Percentiles rank a stretch among this genome's conserved stretches.
phyloP scores from a whole-genome alignment of 2,797 vertebrate genomes.

The Semaprochilodus insignis region DNA sequence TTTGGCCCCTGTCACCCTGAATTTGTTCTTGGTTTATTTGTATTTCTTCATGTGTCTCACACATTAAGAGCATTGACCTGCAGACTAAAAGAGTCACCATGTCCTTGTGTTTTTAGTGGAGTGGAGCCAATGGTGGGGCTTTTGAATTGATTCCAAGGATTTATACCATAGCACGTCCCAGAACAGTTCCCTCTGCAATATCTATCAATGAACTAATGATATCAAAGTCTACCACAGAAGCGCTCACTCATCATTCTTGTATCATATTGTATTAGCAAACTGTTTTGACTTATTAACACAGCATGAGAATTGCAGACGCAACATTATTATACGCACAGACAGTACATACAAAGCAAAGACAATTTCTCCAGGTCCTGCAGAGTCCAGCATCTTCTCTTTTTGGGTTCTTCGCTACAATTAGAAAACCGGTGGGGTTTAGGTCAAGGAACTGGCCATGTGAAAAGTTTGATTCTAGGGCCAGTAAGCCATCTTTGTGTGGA shows the following conservation, averaged over 20 bases:
- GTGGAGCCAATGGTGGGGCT: neutral
- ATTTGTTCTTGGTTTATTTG: neutral
- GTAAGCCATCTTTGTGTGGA: no score
- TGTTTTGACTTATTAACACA: neutral
- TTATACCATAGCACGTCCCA: neutral
- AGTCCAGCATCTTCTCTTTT: no score
- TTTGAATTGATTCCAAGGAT: neutral
- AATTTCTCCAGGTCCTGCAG: no score
- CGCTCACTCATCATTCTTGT: neutral
- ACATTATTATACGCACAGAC: neutral
- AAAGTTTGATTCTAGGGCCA: no score
- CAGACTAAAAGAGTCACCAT: neutral
- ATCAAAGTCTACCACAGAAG: constrained; percentile 37
- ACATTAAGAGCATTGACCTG: neutral
- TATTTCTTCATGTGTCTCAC: constrained; percentile 10
- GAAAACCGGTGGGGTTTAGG: no score
- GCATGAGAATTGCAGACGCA: no score
- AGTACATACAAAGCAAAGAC: no score
- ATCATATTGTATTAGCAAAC: neutral
- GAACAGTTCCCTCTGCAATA: neutral
- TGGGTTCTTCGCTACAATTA: no score
- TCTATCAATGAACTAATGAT: constrained; percentile 21
- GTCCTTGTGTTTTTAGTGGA: neutral
- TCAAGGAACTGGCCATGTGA: no score
- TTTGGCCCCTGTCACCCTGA: neutral